Evolutionary conservation across 2,888 invertebrate genomes (phyloP).

Genomic region (Camptogramma bilineatum): DNA sequence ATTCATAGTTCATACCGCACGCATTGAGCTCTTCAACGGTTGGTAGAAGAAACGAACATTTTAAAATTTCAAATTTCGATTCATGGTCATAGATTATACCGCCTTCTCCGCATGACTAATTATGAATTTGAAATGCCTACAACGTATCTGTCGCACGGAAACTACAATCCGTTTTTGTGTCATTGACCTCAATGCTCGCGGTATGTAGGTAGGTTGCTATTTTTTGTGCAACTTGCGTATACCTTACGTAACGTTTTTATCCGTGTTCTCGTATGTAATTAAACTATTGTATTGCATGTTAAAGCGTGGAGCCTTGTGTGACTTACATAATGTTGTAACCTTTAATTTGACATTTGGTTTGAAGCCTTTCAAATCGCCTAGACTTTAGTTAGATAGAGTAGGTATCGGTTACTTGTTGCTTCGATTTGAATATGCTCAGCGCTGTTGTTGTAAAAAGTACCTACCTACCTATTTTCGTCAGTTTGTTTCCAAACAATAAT

Average conservation of each 20-base stretch:
- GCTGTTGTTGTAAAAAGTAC: slow-evolving; percentile 38
- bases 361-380: slow-evolving; percentile 64
- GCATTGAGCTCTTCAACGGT: slow-evolving; percentile 40
- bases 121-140: slow-evolving; percentile 67
- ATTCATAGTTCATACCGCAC: slow-evolving; percentile 42
- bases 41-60: slow-evolving; percentile 49
- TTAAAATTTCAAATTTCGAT: slow-evolving; percentile 54
- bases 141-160: slow-evolving; percentile 65
- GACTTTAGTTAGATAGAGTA: too few relatives aligned
- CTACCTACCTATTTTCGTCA: slow-evolving; percentile 56
- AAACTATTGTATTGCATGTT: slow-evolving; percentile 70
- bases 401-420: slow-evolving; percentile 66
- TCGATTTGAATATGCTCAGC: slow-evolving; percentile 48
- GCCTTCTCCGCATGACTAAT: slow-evolving; percentile 63
- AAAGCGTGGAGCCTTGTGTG: slow-evolving; percentile 53
- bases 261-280: slow-evolving; percentile 68
- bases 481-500: slow-evolving; percentile 59
- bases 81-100: slow-evolving; percentile 53
- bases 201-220: slow-evolving; percentile 65
- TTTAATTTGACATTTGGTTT: slow-evolving; percentile 75
- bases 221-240: slow-evolving; percentile 67
- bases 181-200: slow-evolving; percentile 72
- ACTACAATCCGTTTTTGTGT: slow-evolving; percentile 72
- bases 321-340: slow-evolving; percentile 75
- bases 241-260: slow-evolving; percentile 65